Evolutionary conservation across 2,797 vertebrate species (phyloP).

Genomic region (Thunnus albacares): DNA sequence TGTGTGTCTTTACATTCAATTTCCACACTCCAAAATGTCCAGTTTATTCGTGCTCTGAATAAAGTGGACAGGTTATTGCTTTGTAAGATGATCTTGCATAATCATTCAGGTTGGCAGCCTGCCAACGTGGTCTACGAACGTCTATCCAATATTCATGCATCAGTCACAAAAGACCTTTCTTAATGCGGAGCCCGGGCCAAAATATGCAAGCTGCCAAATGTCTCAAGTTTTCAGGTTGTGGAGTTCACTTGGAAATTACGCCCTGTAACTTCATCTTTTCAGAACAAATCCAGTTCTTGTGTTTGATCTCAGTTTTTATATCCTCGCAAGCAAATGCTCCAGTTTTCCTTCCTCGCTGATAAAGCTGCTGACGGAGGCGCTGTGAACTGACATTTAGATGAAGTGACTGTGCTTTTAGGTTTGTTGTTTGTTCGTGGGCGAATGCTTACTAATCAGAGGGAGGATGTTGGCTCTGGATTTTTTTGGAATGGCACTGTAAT

Average conservation of each 20-base stretch:
- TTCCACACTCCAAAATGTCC: constrained; percentile 35
- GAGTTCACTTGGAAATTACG: constrained; percentile 71
- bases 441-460: constrained; percentile 52
- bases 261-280: constrained; percentile 56
- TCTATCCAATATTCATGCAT: constrained; percentile 82
- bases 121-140: constrained; percentile 69
- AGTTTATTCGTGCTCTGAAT: constrained; percentile 55
- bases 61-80: constrained; percentile 69
- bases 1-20: constrained; percentile 26
- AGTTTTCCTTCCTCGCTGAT: constrained; percentile 64
- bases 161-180: constrained; percentile 81
- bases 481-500: constrained; percentile 36
- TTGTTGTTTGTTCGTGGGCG: constrained; percentile 40
- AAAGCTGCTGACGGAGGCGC: constrained; percentile 69
- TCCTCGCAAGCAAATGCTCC: constrained; percentile 38
- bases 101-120: constrained; percentile 73
- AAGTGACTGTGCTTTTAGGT: constrained; percentile 49
- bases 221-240: constrained; percentile 76
- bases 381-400: constrained; percentile 60
- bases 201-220: constrained; percentile 77
- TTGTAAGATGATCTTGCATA: constrained; percentile 82
- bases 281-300: constrained; percentile 65
- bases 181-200: constrained; percentile 72
- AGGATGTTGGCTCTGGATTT: constrained; percentile 43
- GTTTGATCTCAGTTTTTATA: constrained; percentile 47